Base-by-base conservation (phyloP, 2,888 invertebrate species). In the Drosophila differens region DNA sequence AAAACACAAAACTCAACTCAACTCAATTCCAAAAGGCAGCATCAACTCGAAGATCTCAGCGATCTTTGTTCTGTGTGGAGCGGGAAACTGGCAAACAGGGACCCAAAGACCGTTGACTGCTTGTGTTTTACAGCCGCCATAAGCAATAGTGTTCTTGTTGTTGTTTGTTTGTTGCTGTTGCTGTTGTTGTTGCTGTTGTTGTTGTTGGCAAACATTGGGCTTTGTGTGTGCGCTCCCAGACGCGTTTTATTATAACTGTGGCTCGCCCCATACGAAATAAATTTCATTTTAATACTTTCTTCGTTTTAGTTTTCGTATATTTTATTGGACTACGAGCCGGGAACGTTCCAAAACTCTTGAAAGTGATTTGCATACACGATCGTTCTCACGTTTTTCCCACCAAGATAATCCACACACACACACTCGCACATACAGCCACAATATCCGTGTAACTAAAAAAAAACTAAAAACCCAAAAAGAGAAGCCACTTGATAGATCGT, bases 211-310 rank as follows among this genome's bases (percentile, higher is more conserved):
- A 88, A 88, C 88, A 88, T 79, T 82, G 82, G 79, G 85, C 86
- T 85, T 90, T 89, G 88, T 90, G 88, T 90, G 81, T 79, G 80
- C 70, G 79, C 89, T 86, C 83, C 83, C 88, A 86, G 85, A 80
- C 85, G 81, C 83, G 76, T 88, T 83, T 87, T 87, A 83, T 85
- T 87, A 79, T 89, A 85, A 85, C 87, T 85, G 87, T 85, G 79
- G 76, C 79, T 79, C 61, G 82, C 81, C 83, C 74, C 80, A 83
- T 86, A 81, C 76, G 67, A 87, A 72, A 89, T 89, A 89, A 88
- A 89, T 89, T 90, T 89, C 74, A 89, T 89, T 89, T 89, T 85
- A 89, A 90, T 89, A 88, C 88, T 88, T 88, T 88, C 89, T 88
- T 88, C 89, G 83, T 89, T 89, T 89, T 89, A 86, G 84, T 88